Evolutionary conservation across 2,797 vertebrate genomes (phyloP).

Genomic region (Halcyon smyrnensis): DNA sequence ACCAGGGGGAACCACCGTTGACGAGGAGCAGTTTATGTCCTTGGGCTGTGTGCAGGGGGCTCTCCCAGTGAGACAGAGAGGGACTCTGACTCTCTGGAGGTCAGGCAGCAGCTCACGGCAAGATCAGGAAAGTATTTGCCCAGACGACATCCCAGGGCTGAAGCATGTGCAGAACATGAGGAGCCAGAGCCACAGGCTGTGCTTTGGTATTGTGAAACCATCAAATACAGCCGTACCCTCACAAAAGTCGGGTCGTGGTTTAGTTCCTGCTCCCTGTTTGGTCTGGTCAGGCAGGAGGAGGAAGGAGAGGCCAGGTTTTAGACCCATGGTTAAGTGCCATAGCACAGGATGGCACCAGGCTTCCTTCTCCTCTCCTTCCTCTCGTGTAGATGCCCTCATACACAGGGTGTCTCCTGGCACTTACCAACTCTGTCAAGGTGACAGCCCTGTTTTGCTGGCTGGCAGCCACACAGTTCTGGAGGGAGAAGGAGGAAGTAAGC

Average conservation of each 20-base stretch:
- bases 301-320: not conserved
- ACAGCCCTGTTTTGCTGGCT: not conserved
- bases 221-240: not conserved
- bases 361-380: not conserved
- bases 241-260: not conserved
- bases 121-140: not conserved
- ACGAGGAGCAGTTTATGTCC: not conserved
- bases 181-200: not conserved
- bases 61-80: not conserved
- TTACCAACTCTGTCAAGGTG: rapidly evolving
- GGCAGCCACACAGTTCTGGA: rapidly evolving
- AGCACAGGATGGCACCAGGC: not conserved
- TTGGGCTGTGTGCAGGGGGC: not conserved
- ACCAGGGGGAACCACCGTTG: not conserved
- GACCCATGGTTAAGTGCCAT: not conserved
- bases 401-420: not conserved
- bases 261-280: not conserved
- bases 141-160: not conserved
- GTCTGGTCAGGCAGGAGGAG: not conserved
- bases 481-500: not conserved
- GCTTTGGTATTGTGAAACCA: not conserved
- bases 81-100: not conserved
- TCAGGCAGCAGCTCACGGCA: not conserved
- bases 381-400: rapidly evolving
- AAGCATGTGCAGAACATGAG: rapidly evolving